Percentiles rank a stretch among this genome's conserved stretches.
Conservation (phyloP, 2,797 vertebrate genomes). For the Brachymystax lenok region DNA sequence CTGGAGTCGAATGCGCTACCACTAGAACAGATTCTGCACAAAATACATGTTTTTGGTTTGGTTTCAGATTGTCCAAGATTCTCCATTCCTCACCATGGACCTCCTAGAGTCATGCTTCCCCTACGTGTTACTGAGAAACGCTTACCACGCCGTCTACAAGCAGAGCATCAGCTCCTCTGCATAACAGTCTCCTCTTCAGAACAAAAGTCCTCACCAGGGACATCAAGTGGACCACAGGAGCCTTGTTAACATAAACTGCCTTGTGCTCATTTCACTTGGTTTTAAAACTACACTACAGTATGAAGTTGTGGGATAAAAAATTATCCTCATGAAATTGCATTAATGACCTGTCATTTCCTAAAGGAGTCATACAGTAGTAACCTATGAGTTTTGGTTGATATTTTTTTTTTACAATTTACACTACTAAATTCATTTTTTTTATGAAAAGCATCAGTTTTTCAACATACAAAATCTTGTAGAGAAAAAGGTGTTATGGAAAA, state of each 20-base stretch:
- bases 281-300: slow-evolving; percentile 2
- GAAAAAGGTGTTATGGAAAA: slow-evolving; percentile 64
- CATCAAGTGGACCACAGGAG: slow-evolving; percentile 6
- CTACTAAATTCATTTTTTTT: slow-evolving; percentile 59
- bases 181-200: slow-evolving; percentile 23
- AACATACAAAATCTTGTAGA: slow-evolving; percentile 30
- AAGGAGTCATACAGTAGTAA: slow-evolving; percentile 73
- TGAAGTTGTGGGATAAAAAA: slow-evolving; percentile 4
- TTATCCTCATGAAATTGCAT: slow-evolving; percentile 72
- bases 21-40: background rate
- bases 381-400: slow-evolving; percentile 79
- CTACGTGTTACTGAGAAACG: slow-evolving; percentile 95
- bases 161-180: slow-evolving; percentile 42
- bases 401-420: slow-evolving; percentile 57
- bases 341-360: slow-evolving; percentile 79
- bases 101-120: slow-evolving; percentile 98
- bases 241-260: slow-evolving; percentile 60
- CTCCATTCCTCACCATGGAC: slow-evolving; percentile 98
- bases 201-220: background rate
- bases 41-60: slow-evolving; percentile 22
- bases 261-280: slow-evolving; percentile 66
- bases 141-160: slow-evolving; percentile 90
- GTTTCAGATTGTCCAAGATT: slow-evolving; percentile 95
- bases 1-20: no score
- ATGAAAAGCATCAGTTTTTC: slow-evolving; percentile 68